Evolutionary conservation across 2,797 vertebrate genomes (phyloP).

Genomic region (Siniperca scherzeri): DNA sequence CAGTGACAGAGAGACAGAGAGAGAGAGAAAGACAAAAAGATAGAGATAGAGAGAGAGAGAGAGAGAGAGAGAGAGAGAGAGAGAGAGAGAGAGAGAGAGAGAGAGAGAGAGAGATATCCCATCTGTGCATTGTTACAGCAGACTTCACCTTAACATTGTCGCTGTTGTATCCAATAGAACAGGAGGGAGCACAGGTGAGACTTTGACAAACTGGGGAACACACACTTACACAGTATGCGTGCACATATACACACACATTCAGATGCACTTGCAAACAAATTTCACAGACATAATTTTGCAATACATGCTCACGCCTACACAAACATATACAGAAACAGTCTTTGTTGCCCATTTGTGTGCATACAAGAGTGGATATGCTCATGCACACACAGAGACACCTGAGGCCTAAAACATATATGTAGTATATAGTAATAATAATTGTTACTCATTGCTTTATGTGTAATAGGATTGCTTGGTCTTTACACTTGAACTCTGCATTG

Average conservation of each 20-base stretch:
- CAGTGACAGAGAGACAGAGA: conserved; percentile 16
- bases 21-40: conserved; percentile 12
- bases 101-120: conserved; percentile 49
- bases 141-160: conserved; percentile 65
- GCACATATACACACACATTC: conserved; percentile 6
- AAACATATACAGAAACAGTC: conserved; percentile 9
- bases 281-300: conserved; percentile 8
- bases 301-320: conserved; percentile 8
- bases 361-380: not conserved
- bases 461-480: not conserved
- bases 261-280: not conserved
- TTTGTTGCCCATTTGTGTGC: not conserved
- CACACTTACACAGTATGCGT: conserved; percentile 7
- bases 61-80: conserved; percentile 10
- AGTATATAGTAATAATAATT: not conserved
- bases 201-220: conserved; percentile 43
- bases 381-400: conserved; percentile 33
- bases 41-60: conserved; percentile 6
- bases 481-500: not conserved
- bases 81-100: conserved; percentile 19
- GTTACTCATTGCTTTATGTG: not conserved
- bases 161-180: conserved; percentile 44
- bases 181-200: conserved; percentile 67
- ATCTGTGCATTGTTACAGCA: conserved; percentile 74
- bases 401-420: conserved; percentile 5